Base-by-base conservation (phyloP, 2,797 vertebrate species). In the Zalophus californianus region DNA sequence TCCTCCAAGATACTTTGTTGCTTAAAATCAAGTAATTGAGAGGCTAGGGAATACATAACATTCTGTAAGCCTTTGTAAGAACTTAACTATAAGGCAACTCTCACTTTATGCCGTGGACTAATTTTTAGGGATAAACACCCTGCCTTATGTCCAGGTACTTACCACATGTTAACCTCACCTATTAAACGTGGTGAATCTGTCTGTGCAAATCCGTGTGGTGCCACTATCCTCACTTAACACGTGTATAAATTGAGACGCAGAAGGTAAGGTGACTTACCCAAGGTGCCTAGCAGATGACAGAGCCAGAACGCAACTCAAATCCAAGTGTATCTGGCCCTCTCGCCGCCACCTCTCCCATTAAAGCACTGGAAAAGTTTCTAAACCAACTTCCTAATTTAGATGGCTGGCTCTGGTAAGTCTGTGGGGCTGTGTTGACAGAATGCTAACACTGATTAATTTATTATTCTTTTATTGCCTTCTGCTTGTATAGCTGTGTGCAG, bases 381-480 rank as follows among this genome's bases (percentile, higher is more conserved):
- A 90, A 14, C 41, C 44, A 18, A 7, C 11, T 60, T 75, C 80
- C 50, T 95, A 87, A 72, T 85, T 85, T 73, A 85, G 82, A 90
- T 78, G 38, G 58, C 93, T 95, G 82, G 52, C 20, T 60, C 77
- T 60, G 3, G 0, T 87, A 62, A 54, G 27, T 60, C 52, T 25
- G 13, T 16, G 18, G 32, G 41, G 54, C 82, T 82, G 58, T 66
- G 66, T 21, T 90, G 93, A 92, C 91, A 92, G 91, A 97, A 72
- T 56, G 23, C 80, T 91, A 80, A 98, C 9, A 12, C 29, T 94
- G 91, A 97, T 96, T 92, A 88, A 96, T 97, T 73, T 93, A 91
- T 82, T 94, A 68, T 95, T 95, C 72, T 92, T 96, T 90, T 94
- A 90, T 86, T 70, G 60, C 91, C 93, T 90, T 95, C 90, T 92